Conservation (phyloP, 1,140 invertebrate genomes). For the Goniozus legneri region DNA sequence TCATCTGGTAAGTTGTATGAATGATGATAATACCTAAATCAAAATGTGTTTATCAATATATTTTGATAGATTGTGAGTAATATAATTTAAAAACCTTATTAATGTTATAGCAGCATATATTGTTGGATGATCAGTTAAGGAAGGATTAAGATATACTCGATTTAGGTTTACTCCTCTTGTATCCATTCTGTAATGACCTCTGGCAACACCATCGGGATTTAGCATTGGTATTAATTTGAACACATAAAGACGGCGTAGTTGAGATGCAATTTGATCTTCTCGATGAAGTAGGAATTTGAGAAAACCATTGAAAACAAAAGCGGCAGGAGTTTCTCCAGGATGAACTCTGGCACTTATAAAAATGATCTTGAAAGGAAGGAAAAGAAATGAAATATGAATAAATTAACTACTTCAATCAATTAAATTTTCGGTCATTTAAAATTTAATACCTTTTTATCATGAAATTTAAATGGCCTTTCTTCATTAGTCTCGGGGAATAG, state of each 20-base stretch:
- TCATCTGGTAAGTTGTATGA: constrained; percentile 50
- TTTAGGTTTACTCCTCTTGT: constrained; percentile 87
- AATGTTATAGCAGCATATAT: constrained; percentile 78
- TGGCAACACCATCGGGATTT: constrained; percentile 89
- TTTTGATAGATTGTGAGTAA: too few species aligned
- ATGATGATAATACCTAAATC: constrained; percentile 58
- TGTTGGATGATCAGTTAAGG: constrained; percentile 72
- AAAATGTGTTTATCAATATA: too few species aligned
- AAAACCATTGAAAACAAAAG: constrained; percentile 91
- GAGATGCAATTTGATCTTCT: constrained; percentile 70
- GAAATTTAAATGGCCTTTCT: constrained; percentile 70
- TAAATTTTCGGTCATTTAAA: too few species aligned
- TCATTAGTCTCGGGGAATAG: constrained; percentile 71
- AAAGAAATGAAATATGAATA: background rate
- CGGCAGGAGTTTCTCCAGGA: constrained; percentile 90
- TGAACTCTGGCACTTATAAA: constrained; percentile 90
- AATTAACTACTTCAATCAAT: too few species aligned
- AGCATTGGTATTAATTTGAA: constrained; percentile 92
- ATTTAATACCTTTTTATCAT: constrained; percentile 65
- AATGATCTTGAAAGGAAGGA: too few species aligned
- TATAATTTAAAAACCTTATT: constrained; percentile 58
- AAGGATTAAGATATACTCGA: constrained; percentile 78
- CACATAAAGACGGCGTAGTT: constrained; percentile 74
- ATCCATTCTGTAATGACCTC: constrained; percentile 87
- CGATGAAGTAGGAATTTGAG: constrained; percentile 73